Percentiles rank a stretch among this genome's conserved stretches.
These are phyloP conservation scores for Linnaemya tessellans DNA, from an alignment of 2,888 invertebrate genomes.

Conservation along the genomic window DNA sequence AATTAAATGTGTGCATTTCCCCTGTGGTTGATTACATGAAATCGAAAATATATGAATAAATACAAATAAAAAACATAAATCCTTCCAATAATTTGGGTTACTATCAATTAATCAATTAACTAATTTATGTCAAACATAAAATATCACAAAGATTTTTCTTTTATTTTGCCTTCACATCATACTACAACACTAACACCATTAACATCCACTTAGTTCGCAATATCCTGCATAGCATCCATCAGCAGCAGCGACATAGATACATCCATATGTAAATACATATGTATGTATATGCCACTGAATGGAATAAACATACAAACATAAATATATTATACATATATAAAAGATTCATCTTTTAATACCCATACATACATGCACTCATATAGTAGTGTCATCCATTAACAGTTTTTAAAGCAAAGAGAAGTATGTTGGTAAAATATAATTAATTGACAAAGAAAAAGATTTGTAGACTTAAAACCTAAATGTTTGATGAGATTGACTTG, in stretches of 20 bases:
- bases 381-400: slow-evolving; percentile 28
- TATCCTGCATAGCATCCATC: slow-evolving; percentile 14
- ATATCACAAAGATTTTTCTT: slow-evolving; percentile 23
- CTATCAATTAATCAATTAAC: slow-evolving; percentile 37
- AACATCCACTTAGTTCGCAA: slow-evolving; percentile 6
- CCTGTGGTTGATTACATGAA: slow-evolving; percentile 63
- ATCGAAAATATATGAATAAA: slow-evolving; percentile 44
- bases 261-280: not conserved
- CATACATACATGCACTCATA: not conserved
- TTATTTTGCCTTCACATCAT: slow-evolving; percentile 30
- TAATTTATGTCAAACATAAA: slow-evolving; percentile 52
- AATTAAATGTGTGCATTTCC: slow-evolving; percentile 72
- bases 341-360: slow-evolving; percentile 32
- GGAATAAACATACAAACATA: slow-evolving; percentile 1
- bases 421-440: slow-evolving; percentile 49
- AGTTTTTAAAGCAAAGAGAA: slow-evolving; percentile 25
- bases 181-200: slow-evolving; percentile 23
- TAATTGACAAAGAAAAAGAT: slow-evolving; percentile 42
- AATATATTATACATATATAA: slow-evolving; percentile 1
- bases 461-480: slow-evolving; percentile 49
- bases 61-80: slow-evolving; percentile 40
- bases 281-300: not conserved
- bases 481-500: slow-evolving; percentile 59
- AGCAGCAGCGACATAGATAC: not conserved
- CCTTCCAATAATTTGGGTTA: slow-evolving; percentile 64